These are phyloP conservation scores for Akabosia matsudoensis DNA, from an alignment of 1,140 invertebrate species.

Conservation along the genomic window DNA sequence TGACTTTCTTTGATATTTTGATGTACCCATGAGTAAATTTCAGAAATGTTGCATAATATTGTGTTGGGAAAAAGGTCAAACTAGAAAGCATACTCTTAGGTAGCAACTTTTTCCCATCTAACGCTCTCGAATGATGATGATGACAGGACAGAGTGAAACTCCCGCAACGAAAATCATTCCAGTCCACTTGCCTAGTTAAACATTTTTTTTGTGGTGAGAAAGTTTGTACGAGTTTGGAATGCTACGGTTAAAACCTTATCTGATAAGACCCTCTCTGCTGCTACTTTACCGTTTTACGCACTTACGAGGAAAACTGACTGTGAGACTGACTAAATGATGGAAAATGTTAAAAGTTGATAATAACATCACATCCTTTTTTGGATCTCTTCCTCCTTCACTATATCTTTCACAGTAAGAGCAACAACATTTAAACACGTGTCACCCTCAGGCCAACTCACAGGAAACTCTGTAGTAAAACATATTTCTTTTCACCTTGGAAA, in stretches of 20 bases:
- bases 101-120: no score
- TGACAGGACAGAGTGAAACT: no score
- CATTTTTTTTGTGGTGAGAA: constrained; percentile 6
- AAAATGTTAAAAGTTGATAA: neutral
- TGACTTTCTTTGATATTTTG: neutral
- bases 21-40: constrained; percentile 8
- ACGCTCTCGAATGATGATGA: no score
- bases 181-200: neutral
- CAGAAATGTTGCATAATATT: neutral
- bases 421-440: neutral
- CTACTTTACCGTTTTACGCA: neutral
- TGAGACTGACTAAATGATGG: neutral
- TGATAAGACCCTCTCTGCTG: neutral
- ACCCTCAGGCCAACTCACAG: neutral
- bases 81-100: neutral
- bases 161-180: neutral
- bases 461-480: constrained; percentile 9
- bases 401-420: neutral
- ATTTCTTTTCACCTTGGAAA: no score
- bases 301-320: neutral
- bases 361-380: neutral
- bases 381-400: neutral
- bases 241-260: neutral
- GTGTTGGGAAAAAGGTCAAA: neutral
- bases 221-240: neutral